phyloP scores from a whole-genome alignment of 2,888 invertebrate genomes.

The Apodemia hepburni region DNA sequence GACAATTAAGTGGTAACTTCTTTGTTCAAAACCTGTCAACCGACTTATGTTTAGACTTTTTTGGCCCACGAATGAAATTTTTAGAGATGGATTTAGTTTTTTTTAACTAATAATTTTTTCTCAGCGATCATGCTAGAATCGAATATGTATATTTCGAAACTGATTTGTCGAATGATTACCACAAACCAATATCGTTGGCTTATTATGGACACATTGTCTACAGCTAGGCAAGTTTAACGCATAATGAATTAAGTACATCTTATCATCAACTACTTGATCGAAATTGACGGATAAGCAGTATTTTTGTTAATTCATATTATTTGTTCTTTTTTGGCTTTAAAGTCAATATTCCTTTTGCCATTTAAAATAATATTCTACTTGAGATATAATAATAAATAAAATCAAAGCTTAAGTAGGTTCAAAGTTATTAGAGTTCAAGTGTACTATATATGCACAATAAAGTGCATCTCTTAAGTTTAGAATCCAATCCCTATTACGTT shows the following conservation, averaged over 20 bases:
- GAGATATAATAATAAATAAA: too few relatives aligned
- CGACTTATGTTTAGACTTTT: conserved; percentile 38
- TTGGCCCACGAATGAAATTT: conserved; percentile 8
- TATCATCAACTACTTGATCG: too few relatives aligned
- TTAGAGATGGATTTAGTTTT: not conserved
- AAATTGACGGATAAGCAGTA: not conserved
- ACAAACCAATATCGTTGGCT: too few relatives aligned
- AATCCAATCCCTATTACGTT: not conserved
- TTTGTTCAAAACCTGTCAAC: conserved; percentile 77
- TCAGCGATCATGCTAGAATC: too few relatives aligned
- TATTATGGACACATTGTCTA: not conserved
- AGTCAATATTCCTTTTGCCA: not conserved
- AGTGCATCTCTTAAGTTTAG: not conserved
- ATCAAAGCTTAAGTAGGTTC: not conserved
- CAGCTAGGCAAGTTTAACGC: too few relatives aligned
- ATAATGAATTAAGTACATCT: too few relatives aligned
- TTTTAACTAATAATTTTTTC: not conserved
- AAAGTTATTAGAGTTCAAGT: too few relatives aligned
- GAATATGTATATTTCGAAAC: too few relatives aligned
- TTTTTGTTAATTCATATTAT: not conserved
- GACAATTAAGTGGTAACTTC: conserved; percentile 68
- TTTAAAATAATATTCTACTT: not conserved
- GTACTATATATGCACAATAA: too few relatives aligned
- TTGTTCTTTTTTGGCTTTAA: not conserved
- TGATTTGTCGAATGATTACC: too few relatives aligned